Evolutionary conservation across 2,797 vertebrate genomes (phyloP), one percentile per base, ranked within the genome.

Genomic region (Rhabdophis nuchalis): DNA sequence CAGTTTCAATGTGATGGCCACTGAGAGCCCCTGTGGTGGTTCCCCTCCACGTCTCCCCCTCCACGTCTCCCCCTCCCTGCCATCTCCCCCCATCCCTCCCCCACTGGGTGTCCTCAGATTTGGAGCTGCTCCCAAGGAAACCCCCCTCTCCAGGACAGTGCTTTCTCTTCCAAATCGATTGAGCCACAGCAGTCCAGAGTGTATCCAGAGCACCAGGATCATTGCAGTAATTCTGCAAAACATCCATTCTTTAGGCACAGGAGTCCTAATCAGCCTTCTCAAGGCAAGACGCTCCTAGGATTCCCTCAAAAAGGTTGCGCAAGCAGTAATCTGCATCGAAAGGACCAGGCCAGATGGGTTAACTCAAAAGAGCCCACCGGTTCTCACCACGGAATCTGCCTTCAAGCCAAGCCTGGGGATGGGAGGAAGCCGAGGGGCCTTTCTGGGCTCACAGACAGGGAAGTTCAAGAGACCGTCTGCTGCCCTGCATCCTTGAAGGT

Each of bases 51-150:
- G 32, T 16, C 13, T 32, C 61, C n/a, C n/a, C n/a, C n/a, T n/a
- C n/a, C n/a, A n/a, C n/a, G n/a, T 68, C 2, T 1, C 61, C 16
- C 4, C 53, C 54, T 14, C n/a, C 14, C 1, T 0, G 5, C 14
- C 64, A 32, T 68, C 5, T 68, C n/a, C 5, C 13, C n/a, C n/a
- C n/a, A 61, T 61, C 6, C 14, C 14, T 68, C 60, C 60, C 27
- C 5, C 64, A 32, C 64, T 68, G 64, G 64, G 14, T 68, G n/a
- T 2, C 61, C 61, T 29, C 29, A 32, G 13, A 68, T 60, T 11
- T 60, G 36, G 1, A 9, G 27, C 5, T 10, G 25, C 54, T 82
- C n/a, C 68, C 52, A 57, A 56, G 29, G n/a, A 53, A 58, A n/a
- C 7, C 27, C 4, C 23, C 13, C 7, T 18, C 18, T 57, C 32